These are phyloP conservation scores for Trilocha varians DNA, from an alignment of 2,888 invertebrate genomes.

Conservation along the genomic window DNA sequence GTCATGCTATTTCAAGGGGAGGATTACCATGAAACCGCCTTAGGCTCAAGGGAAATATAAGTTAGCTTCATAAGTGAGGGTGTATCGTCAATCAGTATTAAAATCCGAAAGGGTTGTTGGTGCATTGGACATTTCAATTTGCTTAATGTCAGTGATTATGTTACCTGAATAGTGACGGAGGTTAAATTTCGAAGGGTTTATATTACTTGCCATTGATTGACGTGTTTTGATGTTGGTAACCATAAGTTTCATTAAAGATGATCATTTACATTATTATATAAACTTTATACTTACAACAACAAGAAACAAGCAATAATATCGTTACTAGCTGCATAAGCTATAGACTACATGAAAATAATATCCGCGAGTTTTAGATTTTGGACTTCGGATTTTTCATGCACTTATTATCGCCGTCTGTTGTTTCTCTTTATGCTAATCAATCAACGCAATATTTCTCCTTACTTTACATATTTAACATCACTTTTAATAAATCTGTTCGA, in stretches of 20 bases:
- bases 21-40: constrained; percentile 41
- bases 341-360: too few relatives aligned
- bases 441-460: too few relatives aligned
- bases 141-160: constrained; percentile 30
- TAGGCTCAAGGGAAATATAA: constrained; percentile 60
- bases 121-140: constrained; percentile 48
- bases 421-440: too few relatives aligned
- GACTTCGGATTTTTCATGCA: too few relatives aligned
- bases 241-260: background rate
- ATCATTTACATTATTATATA: background rate
- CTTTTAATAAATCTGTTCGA: too few relatives aligned
- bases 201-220: background rate
- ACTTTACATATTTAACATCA: too few relatives aligned
- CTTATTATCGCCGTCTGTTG: too few relatives aligned
- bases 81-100: constrained; percentile 57
- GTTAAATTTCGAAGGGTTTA: background rate
- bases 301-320: too few relatives aligned
- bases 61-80: constrained; percentile 48
- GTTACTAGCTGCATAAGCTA: too few relatives aligned
- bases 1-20: constrained; percentile 37
- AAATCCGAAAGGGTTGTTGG: constrained; percentile 44
- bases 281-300: background rate
- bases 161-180: constrained; percentile 14
- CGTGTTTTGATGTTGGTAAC: background rate
- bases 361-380: too few relatives aligned